Evolutionary conservation across 1,140 invertebrate genomes (phyloP).

Genomic region (Hyphantria cunea): DNA sequence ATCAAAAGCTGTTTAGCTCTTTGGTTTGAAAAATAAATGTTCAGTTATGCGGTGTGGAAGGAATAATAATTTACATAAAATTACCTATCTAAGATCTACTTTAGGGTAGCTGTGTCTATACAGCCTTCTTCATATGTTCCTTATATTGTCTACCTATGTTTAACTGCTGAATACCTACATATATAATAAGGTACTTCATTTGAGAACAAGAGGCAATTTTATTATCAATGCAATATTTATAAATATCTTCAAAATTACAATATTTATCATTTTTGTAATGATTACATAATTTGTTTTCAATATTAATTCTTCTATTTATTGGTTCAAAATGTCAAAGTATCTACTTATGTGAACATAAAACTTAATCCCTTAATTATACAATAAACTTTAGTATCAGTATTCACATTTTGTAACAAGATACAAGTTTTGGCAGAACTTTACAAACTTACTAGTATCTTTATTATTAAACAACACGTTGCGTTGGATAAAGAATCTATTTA

Average conservation of each 20-base stretch:
- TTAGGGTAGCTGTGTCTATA: background rate
- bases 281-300: too few relatives aligned
- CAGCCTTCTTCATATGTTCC: background rate
- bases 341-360: background rate
- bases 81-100: slow-evolving; percentile 8
- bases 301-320: too few relatives aligned
- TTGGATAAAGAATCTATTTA: too few relatives aligned
- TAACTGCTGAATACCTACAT: background rate
- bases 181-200: background rate
- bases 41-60: background rate
- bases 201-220: background rate
- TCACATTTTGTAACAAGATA: too few relatives aligned
- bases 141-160: slow-evolving; percentile 1
- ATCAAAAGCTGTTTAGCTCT: slow-evolving; percentile 49
- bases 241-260: background rate
- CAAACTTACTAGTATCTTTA: too few relatives aligned
- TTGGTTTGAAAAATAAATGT: slow-evolving; percentile 3
- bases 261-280: background rate
- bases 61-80: slow-evolving; percentile 1
- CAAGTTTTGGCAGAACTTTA: too few relatives aligned
- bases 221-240: background rate
- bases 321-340: background rate
- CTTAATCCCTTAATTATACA: too few relatives aligned
- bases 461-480: too few relatives aligned
- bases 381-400: too few relatives aligned